These are phyloP conservation scores for Platycercus adscitus DNA, from an alignment of 2,113 vertebrate species.

Conservation along the genomic window DNA sequence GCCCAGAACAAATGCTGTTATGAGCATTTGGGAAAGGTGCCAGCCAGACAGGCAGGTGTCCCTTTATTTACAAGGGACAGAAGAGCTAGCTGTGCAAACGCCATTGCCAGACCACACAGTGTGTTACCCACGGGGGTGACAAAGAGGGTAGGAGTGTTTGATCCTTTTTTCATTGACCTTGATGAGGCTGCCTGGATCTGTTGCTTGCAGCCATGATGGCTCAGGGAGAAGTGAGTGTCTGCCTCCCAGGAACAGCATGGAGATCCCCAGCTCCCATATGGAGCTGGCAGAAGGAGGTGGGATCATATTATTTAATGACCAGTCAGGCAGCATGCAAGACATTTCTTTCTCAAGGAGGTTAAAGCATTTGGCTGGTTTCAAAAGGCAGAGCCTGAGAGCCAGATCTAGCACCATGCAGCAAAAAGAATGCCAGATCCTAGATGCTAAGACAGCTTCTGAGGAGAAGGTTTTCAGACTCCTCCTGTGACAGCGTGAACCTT, in stretches of 20 bases:
- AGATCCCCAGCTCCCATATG: neutral
- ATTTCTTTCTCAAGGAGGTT: neutral
- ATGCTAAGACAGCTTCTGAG: neutral
- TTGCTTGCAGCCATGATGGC: neutral
- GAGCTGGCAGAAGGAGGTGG: neutral
- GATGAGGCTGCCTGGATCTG: accelerated
- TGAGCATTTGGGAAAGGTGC: neutral
- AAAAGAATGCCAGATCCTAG: neutral
- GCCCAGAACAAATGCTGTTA: neutral
- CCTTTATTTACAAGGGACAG: neutral
- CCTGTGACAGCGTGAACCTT: neutral
- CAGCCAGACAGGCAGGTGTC: neutral
- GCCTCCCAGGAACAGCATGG: accelerated
- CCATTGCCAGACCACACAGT: neutral
- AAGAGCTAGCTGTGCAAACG: neutral
- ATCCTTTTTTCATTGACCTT: accelerated
- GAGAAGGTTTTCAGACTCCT: neutral
- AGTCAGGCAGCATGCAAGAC: accelerated
- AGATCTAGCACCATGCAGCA: neutral
- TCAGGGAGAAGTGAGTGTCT: neutral
- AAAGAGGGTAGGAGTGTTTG: neutral
- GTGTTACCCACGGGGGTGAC: accelerated
- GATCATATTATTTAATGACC: neutral
- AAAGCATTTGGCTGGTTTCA: neutral
- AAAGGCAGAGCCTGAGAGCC: neutral